These are phyloP conservation scores for Ursus arctos DNA, from an alignment of 2,113 vertebrate species.

Conservation along the genomic window DNA sequence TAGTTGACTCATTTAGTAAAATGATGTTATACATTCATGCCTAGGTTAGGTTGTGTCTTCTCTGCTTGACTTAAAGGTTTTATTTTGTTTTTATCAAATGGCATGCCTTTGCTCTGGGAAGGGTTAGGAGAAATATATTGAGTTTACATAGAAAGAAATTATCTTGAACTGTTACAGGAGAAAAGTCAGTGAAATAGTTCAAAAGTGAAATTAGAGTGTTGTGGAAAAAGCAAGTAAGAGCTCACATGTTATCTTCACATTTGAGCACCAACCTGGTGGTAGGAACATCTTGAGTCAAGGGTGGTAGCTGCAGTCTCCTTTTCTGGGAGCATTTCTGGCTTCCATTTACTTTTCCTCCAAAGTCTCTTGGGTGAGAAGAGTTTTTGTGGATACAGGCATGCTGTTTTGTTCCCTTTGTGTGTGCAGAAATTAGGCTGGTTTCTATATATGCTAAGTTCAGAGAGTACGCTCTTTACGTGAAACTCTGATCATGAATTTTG, in stretches of 20 bases:
- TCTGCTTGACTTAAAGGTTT: neutral
- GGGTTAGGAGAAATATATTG: neutral
- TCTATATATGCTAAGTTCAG: neutral
- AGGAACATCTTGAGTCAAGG: neutral
- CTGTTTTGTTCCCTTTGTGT: neutral
- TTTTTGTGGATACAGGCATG: neutral
- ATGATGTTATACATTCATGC: neutral
- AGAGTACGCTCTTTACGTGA: neutral
- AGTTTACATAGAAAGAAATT: constrained; percentile 1
- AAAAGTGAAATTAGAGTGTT: neutral
- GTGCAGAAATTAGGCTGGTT: neutral
- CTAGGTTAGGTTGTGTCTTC: neutral
- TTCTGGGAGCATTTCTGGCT: neutral
- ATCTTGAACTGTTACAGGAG: neutral
- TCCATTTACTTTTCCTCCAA: neutral
- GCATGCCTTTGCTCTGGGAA: neutral
- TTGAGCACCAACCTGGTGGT: neutral
- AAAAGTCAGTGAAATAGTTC: constrained; percentile 12
- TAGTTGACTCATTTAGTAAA: constrained; percentile 23
- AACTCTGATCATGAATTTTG: neutral
- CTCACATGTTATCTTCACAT: neutral
- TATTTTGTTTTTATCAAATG: neutral
- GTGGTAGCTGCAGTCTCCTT: neutral
- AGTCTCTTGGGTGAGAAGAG: neutral
- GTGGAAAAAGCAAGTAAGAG: neutral